These are phyloP conservation scores for Suricata suricatta DNA, from an alignment of 2,113 vertebrate species.

Conservation along the genomic window DNA sequence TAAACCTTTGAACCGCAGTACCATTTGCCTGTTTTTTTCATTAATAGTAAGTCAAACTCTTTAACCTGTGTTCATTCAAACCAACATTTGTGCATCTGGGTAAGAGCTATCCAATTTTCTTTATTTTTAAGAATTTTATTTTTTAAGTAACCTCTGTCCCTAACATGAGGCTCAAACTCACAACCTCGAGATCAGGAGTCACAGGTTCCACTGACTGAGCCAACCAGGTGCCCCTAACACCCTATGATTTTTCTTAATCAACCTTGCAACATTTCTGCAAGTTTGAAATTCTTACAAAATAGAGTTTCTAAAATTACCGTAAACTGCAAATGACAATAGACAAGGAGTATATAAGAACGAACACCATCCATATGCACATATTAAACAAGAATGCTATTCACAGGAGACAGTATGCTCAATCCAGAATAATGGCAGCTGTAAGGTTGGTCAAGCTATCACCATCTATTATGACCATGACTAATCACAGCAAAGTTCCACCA, in stretches of 20 bases:
- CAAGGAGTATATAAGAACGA: background rate
- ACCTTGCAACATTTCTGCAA: background rate
- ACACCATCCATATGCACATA: background rate
- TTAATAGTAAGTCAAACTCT: slow-evolving; percentile 14
- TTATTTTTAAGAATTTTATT: background rate
- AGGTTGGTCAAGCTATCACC: background rate
- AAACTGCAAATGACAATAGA: background rate
- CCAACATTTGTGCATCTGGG: background rate
- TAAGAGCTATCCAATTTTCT: background rate
- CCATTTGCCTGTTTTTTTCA: background rate
- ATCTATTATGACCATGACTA: no score
- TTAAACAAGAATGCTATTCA: background rate
- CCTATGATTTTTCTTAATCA: background rate
- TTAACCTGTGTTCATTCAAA: background rate
- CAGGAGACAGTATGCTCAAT: background rate
- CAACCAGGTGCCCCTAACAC: background rate
- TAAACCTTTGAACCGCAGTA: background rate
- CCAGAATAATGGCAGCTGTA: background rate
- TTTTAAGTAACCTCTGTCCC: background rate
- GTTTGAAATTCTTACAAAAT: slow-evolving; percentile 24
- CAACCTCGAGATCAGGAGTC: background rate
- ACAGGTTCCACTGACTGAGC: background rate
- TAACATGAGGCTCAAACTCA: background rate
- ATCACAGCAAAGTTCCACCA: background rate
- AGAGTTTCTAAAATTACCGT: slow-evolving; percentile 24